Evolutionary conservation across 2,888 invertebrate species (phyloP), one percentile per base, ranked within the genome.

Genomic region (Agrypnus murinus): DNA sequence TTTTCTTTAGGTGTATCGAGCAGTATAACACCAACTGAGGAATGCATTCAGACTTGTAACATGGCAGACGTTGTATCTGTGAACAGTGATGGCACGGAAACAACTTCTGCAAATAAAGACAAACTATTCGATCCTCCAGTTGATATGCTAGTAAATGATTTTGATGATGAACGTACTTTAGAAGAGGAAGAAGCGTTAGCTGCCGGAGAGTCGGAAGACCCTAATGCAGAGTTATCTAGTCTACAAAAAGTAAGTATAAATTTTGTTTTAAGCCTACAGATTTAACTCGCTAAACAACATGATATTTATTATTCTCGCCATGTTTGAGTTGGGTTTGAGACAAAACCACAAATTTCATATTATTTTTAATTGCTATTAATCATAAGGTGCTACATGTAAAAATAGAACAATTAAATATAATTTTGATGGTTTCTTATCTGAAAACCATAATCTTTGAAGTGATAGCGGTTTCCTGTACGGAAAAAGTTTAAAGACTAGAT

Each of bases 61-160:
- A 84, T 84, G 84, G 84, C 82, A 80, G 82, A 84, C 79, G 78
- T 82, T 77, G 80, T 81, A 77, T 77, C 83, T 76, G 79, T 76
- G 60, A 82, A 80, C 72, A 83, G 81, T 77, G 83, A 84, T 78
- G 82, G 79, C 75, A 82, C 81, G 81, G 81, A 81, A 69, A 79
- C 79, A 74, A 80, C 79, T 69, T 81, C 82, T 31, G 78, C 83
- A 72, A 86, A 85, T 75, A 87, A 87, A 81, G 88, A 88, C 83
- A 88, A 87, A 80, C 84, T 93, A 81, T 97, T 97, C 88, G 97
- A 97, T 86, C 97, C 97, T 74, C 92, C 95, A 75, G 92, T 96
- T 84, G 97, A 97, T 86, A 96, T 98, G 96, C 93, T 98, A 90
- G 94, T 97, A 75, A 95, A 98, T 90, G 98, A 98, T 86, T 97